phyloP scores from a whole-genome alignment of 1,140 invertebrate genomes.

The Penaeus indicus region DNA sequence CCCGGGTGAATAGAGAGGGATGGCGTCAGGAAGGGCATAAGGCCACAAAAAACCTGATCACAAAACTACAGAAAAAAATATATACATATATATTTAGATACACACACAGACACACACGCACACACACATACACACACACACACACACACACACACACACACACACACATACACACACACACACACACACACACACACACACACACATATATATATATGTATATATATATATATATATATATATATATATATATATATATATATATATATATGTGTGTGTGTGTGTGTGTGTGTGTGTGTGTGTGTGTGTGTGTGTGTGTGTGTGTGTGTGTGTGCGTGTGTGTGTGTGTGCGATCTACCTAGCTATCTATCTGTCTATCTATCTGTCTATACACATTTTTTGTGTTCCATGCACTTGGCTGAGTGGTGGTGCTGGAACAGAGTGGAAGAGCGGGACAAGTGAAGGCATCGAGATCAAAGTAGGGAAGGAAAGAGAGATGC shows the following conservation, averaged over 20 bases:
- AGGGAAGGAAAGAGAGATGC: neutral
- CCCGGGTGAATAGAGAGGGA: no score
- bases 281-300: neutral
- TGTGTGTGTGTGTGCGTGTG: neutral
- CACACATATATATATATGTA: neutral
- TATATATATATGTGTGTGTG: neutral
- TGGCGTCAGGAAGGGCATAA: no score
- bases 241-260: neutral
- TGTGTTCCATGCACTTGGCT: neutral
- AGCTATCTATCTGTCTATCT: slow-evolving; percentile 9
- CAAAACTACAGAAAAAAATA: neutral
- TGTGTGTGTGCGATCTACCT: neutral
- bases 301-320: neutral
- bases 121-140: neutral
- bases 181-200: neutral
- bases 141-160: neutral
- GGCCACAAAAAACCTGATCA: no score
- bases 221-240: neutral
- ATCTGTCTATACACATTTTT: neutral
- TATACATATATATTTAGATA: slow-evolving; percentile 8
- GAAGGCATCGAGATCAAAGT: neutral
- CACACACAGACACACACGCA: neutral
- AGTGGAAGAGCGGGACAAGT: neutral
- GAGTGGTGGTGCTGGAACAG: neutral
- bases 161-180: neutral